These are phyloP conservation scores for Varroa destructor DNA, from an alignment of 1,140 invertebrate genomes.

Conservation along the genomic window DNA sequence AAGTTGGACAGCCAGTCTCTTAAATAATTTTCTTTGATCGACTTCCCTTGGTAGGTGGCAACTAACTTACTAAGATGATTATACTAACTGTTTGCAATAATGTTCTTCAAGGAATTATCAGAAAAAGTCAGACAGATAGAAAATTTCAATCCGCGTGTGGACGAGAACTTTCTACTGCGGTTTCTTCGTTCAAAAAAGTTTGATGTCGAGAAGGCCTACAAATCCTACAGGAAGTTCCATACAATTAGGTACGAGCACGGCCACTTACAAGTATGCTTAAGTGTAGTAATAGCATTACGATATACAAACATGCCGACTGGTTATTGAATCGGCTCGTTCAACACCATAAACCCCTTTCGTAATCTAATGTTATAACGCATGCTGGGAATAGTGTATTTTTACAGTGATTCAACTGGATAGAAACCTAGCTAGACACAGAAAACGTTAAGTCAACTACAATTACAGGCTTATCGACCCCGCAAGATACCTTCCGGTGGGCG, in stretches of 20 bases:
- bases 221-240: slow-evolving; percentile 26
- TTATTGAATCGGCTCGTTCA: too few species aligned
- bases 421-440: too few species aligned
- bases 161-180: slow-evolving; percentile 14
- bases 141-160: slow-evolving; percentile 25
- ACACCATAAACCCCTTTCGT: too few species aligned
- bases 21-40: neutral
- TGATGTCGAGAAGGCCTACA: slow-evolving; percentile 21
- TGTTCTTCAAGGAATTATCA: neutral
- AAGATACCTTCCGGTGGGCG: slow-evolving; percentile 7
- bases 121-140: neutral
- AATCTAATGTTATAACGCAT: too few species aligned
- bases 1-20: neutral
- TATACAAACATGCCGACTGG: too few species aligned
- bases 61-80: neutral
- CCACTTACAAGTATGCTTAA: neutral
- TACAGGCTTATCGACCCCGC: slow-evolving; percentile 6
- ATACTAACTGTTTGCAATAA: neutral
- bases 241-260: slow-evolving; percentile 1
- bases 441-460: too few species aligned
- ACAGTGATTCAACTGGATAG: too few species aligned
- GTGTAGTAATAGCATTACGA: too few species aligned
- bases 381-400: too few species aligned
- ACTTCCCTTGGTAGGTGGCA: neutral
- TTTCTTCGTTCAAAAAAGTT: slow-evolving; percentile 16